Evolutionary conservation across 2,797 vertebrate genomes (phyloP), one percentile per base, ranked within the genome.

Genomic region (Coendou prehensilis): DNA sequence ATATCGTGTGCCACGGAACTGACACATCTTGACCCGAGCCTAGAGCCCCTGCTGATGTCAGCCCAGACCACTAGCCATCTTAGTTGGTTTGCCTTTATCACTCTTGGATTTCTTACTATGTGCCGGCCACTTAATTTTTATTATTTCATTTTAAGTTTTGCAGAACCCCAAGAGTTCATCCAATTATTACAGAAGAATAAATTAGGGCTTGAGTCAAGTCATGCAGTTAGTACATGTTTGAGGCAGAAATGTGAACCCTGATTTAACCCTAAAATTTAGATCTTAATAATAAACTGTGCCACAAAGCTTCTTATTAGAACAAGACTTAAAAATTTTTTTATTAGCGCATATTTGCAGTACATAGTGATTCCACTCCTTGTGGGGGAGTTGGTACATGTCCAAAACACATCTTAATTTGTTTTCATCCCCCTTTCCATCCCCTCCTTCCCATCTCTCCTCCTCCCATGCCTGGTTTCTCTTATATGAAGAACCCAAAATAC

Each of bases 61-160:
- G 17, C 6, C 52, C 41, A 1, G 4, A 22, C 75, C 1, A 0
- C 6, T 28, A 2, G 30, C 13, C 87, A 56, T n/a, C 52, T 89
- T 69, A 15, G 14, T 3, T 78, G 47, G 41, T 57, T 87, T 87
- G 67, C 56, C 54, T 67, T 59, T n/a, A 9, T 67, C 2, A 33
- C 11, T 45, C 56, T 71, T 84, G n/a, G 15, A 83, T 78, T 86
- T 93, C 67, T 91, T 71, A 76, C 37, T 69, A 30, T 47, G 30
- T 95, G 50, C 28, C 50, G 83, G 28, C 6, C 11, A 37, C 52
- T 87, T 91, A 30, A 26, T 45, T 67, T 81, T 37, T 33, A 75
- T 73, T 54, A 84, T 41, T 85, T 93, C 54, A 87, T 45, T 93
- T 95, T 50, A 64, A 92, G 78, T 89, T 83, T 90, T 85, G 61